Conservation (phyloP, 2,797 vertebrate genomes). For the Micromesistius poutassou region DNA sequence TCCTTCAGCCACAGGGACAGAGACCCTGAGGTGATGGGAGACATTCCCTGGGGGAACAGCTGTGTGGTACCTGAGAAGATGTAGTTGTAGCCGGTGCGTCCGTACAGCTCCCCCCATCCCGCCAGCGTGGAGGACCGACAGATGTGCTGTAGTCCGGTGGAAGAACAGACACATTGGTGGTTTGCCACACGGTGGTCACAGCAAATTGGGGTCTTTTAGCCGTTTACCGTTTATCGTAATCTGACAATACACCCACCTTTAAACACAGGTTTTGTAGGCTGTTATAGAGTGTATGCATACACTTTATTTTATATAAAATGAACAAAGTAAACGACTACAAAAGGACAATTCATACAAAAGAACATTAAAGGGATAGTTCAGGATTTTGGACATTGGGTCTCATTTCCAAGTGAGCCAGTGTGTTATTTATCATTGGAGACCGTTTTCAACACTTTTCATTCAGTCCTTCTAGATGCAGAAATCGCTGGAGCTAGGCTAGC, state of each 20-base stretch:
- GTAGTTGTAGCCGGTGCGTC: slow-evolving; percentile 96
- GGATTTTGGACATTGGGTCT: too few species aligned
- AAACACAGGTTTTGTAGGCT: too few species aligned
- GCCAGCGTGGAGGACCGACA: slow-evolving; percentile 95
- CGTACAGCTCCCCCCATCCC: slow-evolving; percentile 96
- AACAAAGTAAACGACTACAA: not conserved
- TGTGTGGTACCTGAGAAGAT: slow-evolving; percentile 90
- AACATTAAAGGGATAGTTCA: too few species aligned
- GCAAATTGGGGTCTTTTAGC: not conserved
- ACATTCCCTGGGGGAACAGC: not conserved
- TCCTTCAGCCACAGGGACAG: not conserved
- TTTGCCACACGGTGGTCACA: too few species aligned
- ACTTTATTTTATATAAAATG: too few species aligned
- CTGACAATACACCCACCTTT: too few species aligned
- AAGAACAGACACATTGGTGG: not conserved
- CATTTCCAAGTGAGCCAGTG: too few species aligned
- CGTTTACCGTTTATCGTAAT: not conserved
- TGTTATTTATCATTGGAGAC: too few species aligned
- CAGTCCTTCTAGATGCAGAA: too few species aligned
- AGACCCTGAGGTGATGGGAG: not conserved
- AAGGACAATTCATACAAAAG: not conserved
- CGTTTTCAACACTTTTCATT: too few species aligned
- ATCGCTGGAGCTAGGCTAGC: too few species aligned
- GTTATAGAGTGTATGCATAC: too few species aligned
- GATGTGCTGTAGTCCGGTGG: slow-evolving; percentile 79